Evolutionary conservation across 2,113 vertebrate genomes (phyloP).

Genomic region (Gasterosteus aculeatus): DNA sequence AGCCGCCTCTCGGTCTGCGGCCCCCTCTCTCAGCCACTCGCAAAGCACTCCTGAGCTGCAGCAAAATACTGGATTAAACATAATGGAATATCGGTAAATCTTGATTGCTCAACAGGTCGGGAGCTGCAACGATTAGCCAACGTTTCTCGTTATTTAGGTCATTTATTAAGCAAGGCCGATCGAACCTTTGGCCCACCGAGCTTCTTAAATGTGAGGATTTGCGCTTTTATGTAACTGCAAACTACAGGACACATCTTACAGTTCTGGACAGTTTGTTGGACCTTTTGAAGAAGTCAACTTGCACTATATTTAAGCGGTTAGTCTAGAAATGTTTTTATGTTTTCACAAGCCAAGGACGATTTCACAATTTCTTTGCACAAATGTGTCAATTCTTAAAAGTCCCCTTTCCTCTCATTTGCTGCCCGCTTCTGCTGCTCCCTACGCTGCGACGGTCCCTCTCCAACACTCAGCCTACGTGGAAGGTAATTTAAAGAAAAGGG

Average conservation of each 20-base stretch:
- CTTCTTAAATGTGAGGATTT: not conserved
- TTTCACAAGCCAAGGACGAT: not conserved
- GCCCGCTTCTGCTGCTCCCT: not conserved
- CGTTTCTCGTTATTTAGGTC: not conserved
- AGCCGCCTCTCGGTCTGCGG: not conserved
- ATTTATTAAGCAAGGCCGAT: not conserved
- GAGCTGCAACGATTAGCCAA: not conserved
- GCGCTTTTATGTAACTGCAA: not conserved
- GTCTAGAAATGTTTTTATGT: not conserved
- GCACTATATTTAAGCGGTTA: not conserved
- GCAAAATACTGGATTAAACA: constrained; percentile 14
- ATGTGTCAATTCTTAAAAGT: not conserved
- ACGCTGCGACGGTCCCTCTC: too few relatives aligned
- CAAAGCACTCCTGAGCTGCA: not conserved
- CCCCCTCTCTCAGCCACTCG: constrained; percentile 15
- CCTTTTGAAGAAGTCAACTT: not conserved
- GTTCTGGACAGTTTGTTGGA: not conserved
- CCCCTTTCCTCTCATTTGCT: not conserved
- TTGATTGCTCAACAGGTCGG: not conserved
- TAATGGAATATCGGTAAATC: not conserved
- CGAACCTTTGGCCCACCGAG: not conserved
- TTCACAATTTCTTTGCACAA: not conserved
- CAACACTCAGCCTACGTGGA: not conserved
- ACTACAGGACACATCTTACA: not conserved
- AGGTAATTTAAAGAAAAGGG: constrained; percentile 19